phyloP scores from a whole-genome alignment of 1,140 invertebrate genomes.

The Epicauta chinensis region DNA sequence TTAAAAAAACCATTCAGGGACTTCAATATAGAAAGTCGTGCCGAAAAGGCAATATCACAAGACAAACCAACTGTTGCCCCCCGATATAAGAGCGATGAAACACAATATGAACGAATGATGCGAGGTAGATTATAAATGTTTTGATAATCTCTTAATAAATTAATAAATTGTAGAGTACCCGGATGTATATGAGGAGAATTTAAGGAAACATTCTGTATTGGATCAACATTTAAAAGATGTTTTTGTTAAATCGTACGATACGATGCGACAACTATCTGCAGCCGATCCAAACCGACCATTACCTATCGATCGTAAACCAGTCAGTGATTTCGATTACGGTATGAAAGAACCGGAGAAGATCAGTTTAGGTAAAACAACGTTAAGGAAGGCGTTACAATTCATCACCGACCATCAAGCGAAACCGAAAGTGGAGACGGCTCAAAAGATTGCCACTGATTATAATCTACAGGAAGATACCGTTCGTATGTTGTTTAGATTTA shows the following conservation, averaged over 20 bases:
- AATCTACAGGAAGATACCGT: conserved; percentile 55
- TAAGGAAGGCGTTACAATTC: conserved; percentile 51
- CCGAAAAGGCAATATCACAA: conserved; percentile 57
- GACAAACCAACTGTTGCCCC: conserved; percentile 63
- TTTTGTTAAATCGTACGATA: conserved; percentile 58
- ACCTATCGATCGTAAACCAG: conserved; percentile 42
- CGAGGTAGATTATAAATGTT: conserved; percentile 45
- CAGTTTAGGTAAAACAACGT: conserved; percentile 47
- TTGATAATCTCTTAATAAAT: conserved; percentile 4
- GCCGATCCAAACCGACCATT: conserved; percentile 39
- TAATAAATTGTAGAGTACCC: conserved; percentile 49
- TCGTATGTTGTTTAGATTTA: conserved; percentile 45
- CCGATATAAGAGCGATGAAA: conserved; percentile 49
- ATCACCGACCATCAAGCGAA: conserved; percentile 55
- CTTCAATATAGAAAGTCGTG: conserved; percentile 67
- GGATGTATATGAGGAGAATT: conserved; percentile 49
- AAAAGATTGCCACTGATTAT: conserved; percentile 58
- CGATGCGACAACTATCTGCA: conserved; percentile 9
- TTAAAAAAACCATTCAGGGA: conserved; percentile 45
- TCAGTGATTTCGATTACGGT: conserved; percentile 48
- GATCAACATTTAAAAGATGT: conserved; percentile 58
- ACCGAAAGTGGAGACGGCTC: conserved; percentile 48
- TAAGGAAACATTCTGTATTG: conserved; percentile 52
- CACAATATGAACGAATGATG: conserved; percentile 55
- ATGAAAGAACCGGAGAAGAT: conserved; percentile 50